Evolutionary conservation across 2,113 vertebrate genomes (phyloP), one percentile per base, ranked within the genome.

Genomic region (Syngnathus scovelli): DNA sequence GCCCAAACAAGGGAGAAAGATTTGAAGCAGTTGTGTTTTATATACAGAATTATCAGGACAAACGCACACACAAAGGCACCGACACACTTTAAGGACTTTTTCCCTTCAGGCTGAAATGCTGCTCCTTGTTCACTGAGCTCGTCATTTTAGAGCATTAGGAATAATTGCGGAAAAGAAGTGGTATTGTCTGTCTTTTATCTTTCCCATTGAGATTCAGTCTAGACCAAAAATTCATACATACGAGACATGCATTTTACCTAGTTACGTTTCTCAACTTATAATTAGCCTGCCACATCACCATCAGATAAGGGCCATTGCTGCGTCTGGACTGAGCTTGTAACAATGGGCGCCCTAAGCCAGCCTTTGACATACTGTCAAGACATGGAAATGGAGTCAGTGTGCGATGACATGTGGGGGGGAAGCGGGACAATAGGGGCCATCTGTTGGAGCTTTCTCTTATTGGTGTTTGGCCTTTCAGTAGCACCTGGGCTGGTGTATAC

Each of bases 321-420:
- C 33, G 49, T 69, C 67, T 70, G 67, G 76, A 79, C 61, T 68
- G 74, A 81, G 58, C 69, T 64, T 58, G 76, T 70, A 66, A 80
- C 78, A 81, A 80, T 70, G 48, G 74, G 64, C 63, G 67, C 72
- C 70, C 77, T 79, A 78, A 78, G 69, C 70, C 68, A 69, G 65
- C 71, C 78, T 78, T 64, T 88, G 85, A 86, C 81, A 84, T 60
- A 71, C 71, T 46, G 66, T 82, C 54, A 62, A 60, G 75, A 95
- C 93, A 80, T 70, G 70, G 81, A 81, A 85, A 84, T 79, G 79
- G 85, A 83, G 83, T 85, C 81, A 71, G 46, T 82, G 74, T 77
- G 71, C 74, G 52, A 78, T 71, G 79, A 84, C 78, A 79, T 74
- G 70, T 41, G 67, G 27, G 3, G 27, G 27, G 27, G 27, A 33